These are phyloP conservation scores for Aptenodytes patagonicus DNA, from an alignment of 2,113 vertebrate species.

Conservation along the genomic window DNA sequence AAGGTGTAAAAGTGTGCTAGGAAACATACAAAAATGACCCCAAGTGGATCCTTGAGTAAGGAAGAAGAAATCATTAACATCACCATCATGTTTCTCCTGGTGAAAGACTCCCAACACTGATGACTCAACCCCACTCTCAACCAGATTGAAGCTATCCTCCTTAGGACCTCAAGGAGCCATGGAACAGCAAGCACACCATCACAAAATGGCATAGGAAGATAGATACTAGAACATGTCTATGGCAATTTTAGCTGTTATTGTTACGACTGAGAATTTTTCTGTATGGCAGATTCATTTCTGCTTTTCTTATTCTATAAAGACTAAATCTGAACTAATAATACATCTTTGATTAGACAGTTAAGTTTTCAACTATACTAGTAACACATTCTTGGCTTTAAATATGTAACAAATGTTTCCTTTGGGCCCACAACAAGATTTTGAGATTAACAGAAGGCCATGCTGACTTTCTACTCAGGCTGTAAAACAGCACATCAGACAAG, in stretches of 20 bases:
- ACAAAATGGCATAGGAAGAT: not conserved
- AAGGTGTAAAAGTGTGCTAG: not conserved
- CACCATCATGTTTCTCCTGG: not conserved
- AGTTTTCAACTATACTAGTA: not conserved
- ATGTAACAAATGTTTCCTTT: not conserved
- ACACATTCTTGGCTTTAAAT: not conserved
- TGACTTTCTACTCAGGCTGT: not conserved
- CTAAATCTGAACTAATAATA: not conserved
- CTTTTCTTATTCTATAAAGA: not conserved
- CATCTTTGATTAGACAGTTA: not conserved
- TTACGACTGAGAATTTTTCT: not conserved
- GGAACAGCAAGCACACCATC: not conserved
- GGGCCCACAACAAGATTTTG: not conserved
- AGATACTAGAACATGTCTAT: not conserved
- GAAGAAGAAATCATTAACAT: not conserved
- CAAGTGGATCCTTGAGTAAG: not conserved
- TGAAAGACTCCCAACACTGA: not conserved
- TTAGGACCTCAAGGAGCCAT: not conserved
- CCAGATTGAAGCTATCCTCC: not conserved
- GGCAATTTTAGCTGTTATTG: not conserved
- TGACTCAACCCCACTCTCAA: not conserved
- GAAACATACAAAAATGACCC: not conserved
- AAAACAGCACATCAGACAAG: not conserved
- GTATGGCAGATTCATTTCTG: not conserved
- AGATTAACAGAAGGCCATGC: not conserved